phyloP scores from a whole-genome alignment of 2,888 invertebrate genomes.

The Dioctria linearis region DNA sequence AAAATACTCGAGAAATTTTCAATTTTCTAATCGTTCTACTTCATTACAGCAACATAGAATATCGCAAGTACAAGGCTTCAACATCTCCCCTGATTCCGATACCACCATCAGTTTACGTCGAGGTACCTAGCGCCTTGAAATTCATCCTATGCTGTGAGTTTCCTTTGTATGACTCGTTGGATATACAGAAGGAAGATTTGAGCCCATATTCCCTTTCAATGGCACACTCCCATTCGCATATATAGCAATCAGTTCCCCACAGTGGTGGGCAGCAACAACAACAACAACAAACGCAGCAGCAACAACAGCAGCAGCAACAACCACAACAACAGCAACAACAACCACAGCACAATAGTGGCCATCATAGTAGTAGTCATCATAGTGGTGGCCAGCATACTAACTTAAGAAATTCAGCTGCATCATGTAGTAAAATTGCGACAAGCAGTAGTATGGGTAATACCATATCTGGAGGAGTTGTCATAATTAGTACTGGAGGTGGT shows the following conservation, averaged over 20 bases:
- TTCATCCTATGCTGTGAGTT: conserved; percentile 90
- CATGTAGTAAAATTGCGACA: conserved; percentile 56
- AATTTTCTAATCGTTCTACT: conserved; percentile 32
- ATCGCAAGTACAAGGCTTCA: conserved; percentile 88
- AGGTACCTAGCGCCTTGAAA: conserved; percentile 87
- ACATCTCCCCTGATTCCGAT: conserved; percentile 93
- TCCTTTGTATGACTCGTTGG: conserved; percentile 85
- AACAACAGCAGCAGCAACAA: not conserved
- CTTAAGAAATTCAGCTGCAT: conserved; percentile 59
- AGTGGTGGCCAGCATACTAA: conserved; percentile 56
- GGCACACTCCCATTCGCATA: conserved; percentile 70
- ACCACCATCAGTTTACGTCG: conserved; percentile 89
- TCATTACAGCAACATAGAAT: conserved; percentile 81
- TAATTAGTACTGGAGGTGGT: not conserved
- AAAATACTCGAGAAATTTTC: not conserved
- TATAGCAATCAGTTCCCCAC: conserved; percentile 70
- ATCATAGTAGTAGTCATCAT: conserved; percentile 30
- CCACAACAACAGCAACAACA: conserved; percentile 9
- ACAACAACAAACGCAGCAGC: not conserved
- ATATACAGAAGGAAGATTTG: conserved; percentile 71
- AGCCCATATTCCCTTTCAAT: conserved; percentile 70
- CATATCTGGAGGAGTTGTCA: not conserved
- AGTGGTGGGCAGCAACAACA: conserved; percentile 59
- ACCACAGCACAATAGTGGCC: conserved; percentile 58
- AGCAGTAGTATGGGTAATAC: conserved; percentile 32